Evolutionary conservation across 2,797 vertebrate genomes (phyloP).

Genomic region (Falco berigora): DNA sequence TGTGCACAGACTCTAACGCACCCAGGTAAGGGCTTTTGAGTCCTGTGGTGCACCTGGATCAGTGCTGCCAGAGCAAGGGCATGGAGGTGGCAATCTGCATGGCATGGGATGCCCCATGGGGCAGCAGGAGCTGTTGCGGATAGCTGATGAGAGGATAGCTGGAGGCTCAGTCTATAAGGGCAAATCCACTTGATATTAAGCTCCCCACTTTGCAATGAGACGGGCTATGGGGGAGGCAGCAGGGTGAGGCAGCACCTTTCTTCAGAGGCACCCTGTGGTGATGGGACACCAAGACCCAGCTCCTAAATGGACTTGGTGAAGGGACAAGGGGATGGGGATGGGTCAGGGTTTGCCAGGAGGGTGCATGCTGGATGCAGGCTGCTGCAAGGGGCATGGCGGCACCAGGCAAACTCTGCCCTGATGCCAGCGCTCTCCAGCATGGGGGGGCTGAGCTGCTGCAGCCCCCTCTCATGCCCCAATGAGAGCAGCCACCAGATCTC

Average conservation of each 20-base stretch:
- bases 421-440: neutral
- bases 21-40: fast-evolving
- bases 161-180: neutral
- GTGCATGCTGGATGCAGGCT: neutral
- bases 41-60: fast-evolving
- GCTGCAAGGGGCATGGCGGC: neutral
- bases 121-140: fast-evolving
- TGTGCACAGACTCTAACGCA: neutral
- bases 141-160: neutral
- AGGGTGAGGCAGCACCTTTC: neutral
- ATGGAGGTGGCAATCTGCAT: no score
- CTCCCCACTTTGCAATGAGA: neutral
- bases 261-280: neutral
- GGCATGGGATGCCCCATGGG: neutral
- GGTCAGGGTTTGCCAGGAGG: no score
- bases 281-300: neutral
- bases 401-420: neutral
- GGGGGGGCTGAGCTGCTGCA: fast-evolving
- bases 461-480: fast-evolving
- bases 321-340: neutral
- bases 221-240: fast-evolving
- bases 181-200: neutral
- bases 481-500: fast-evolving
- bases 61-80: neutral
- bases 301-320: neutral